Percentiles rank a stretch among this genome's conserved stretches.
These are phyloP conservation scores for Drosophila colorata DNA, from an alignment of 2,888 invertebrate species.

Conservation along the genomic window DNA sequence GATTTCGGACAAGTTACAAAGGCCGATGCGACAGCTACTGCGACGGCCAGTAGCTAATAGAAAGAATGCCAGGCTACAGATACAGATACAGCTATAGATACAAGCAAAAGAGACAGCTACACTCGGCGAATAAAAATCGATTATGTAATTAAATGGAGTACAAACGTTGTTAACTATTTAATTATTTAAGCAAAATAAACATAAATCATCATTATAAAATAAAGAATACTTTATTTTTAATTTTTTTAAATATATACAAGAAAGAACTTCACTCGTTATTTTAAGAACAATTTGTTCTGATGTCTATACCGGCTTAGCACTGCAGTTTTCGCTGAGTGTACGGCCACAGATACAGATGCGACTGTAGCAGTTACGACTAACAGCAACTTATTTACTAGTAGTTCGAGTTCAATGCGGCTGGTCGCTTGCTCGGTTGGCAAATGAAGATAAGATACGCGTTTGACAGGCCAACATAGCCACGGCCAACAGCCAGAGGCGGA, in stretches of 20 bases:
- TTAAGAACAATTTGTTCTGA: too few species aligned
- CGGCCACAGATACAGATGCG: background rate
- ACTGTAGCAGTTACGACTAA: slow-evolving; percentile 11
- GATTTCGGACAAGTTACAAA: slow-evolving; percentile 78
- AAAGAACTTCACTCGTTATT: too few species aligned
- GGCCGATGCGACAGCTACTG: slow-evolving; percentile 39
- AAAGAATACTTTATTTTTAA: too few species aligned
- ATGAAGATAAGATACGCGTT: slow-evolving; percentile 79
- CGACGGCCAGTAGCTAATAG: slow-evolving; percentile 59
- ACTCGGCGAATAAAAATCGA: background rate
- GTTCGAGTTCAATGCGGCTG: slow-evolving; percentile 53
- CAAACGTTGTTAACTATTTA: too few species aligned
- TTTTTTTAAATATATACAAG: too few species aligned
- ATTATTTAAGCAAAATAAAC: too few species aligned
- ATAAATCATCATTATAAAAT: too few species aligned
- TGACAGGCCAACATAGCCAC: slow-evolving; percentile 64
- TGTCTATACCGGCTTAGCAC: too few species aligned
- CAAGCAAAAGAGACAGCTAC: slow-evolving; percentile 14
- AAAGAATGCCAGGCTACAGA: slow-evolving; percentile 48
- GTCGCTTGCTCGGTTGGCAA: slow-evolving; percentile 56
- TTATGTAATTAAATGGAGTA: too few species aligned
- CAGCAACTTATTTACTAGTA: slow-evolving; percentile 45
- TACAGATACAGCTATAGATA: slow-evolving; percentile 13
- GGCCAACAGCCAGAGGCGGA: slow-evolving; percentile 14
- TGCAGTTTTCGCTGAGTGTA: background rate